Conservation (phyloP, 2,797 vertebrate genomes). For the Coranthus polyacanthus region DNA sequence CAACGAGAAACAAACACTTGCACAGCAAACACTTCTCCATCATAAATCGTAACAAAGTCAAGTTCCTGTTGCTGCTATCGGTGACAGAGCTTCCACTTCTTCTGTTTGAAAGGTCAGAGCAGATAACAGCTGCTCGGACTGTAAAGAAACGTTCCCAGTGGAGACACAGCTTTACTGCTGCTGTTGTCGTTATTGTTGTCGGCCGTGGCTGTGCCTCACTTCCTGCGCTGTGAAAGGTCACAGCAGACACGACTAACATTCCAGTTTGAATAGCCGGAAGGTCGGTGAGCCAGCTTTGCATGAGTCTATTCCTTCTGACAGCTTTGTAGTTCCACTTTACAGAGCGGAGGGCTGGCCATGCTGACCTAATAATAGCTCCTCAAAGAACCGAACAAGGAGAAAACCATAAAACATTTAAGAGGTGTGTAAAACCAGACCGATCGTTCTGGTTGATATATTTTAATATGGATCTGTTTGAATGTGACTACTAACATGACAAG, state of each 20-base stretch:
- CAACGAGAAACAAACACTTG: neutral
- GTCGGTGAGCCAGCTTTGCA: slow-evolving; percentile 55
- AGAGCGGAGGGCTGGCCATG: neutral
- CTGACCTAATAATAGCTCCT: slow-evolving; percentile 45
- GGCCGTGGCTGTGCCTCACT: slow-evolving; percentile 42
- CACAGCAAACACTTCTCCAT: slow-evolving; percentile 32
- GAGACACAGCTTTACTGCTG: slow-evolving; percentile 2
- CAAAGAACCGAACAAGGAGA: slow-evolving; percentile 5
- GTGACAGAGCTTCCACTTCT: slow-evolving; percentile 46
- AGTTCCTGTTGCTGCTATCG: slow-evolving; percentile 58
- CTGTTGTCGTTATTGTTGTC: neutral
- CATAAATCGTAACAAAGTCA: slow-evolving; percentile 8
- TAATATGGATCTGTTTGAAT: too few relatives aligned
- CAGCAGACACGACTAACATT: slow-evolving; percentile 61
- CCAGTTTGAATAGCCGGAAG: slow-evolving; percentile 79
- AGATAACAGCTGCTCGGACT: slow-evolving; percentile 29
- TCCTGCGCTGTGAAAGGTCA: slow-evolving; percentile 75
- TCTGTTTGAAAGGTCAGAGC: slow-evolving; percentile 62
- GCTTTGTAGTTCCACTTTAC: slow-evolving; percentile 57
- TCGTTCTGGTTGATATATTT: too few relatives aligned
- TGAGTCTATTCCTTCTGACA: slow-evolving; percentile 65
- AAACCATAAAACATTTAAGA: slow-evolving; percentile 21
- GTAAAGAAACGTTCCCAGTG: slow-evolving; percentile 30
- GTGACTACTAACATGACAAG: too few relatives aligned
- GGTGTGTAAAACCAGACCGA: neutral